Evolutionary conservation across 92 coral and sea anemone genomes (phyloP).

Genomic region (Phymanthus crucifer): DNA sequence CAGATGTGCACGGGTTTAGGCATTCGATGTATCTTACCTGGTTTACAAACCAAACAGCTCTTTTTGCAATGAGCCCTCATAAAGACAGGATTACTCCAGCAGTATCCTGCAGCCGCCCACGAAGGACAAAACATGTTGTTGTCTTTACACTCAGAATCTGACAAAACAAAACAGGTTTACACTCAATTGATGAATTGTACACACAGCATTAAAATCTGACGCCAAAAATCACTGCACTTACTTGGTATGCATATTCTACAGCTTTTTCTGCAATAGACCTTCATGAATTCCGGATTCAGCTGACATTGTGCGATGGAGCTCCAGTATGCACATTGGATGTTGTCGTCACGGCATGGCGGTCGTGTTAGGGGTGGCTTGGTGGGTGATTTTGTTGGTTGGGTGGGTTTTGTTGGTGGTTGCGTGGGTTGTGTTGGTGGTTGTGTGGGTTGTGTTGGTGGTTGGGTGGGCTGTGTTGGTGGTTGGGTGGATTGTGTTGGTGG

Average conservation of each 20-base stretch:
- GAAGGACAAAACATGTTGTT: background rate
- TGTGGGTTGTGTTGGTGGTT: too few species aligned
- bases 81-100: slow-evolving; percentile 7
- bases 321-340: background rate
- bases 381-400: background rate
- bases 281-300: slow-evolving; percentile 2
- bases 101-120: slow-evolving; percentile 29
- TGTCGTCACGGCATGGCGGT: background rate
- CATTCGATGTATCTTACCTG: background rate
- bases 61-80: slow-evolving; percentile 15
- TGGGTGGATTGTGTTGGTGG: background rate
- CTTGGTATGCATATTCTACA: background rate
- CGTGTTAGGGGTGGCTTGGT: background rate
- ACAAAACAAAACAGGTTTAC: background rate
- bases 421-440: background rate
- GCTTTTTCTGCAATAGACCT: slow-evolving; percentile 20
- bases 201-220: too few species aligned
- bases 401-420: background rate
- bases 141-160: slow-evolving; percentile 1
- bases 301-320: slow-evolving; percentile 1
- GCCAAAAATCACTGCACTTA: background rate
- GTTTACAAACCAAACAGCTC: slow-evolving; percentile 18
- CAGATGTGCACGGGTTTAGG: too few species aligned
- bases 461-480: background rate
- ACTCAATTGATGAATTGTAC: too few species aligned